Evolutionary conservation across 1,140 invertebrate genomes (phyloP).

Genomic region (Ganaspis sp.): DNA sequence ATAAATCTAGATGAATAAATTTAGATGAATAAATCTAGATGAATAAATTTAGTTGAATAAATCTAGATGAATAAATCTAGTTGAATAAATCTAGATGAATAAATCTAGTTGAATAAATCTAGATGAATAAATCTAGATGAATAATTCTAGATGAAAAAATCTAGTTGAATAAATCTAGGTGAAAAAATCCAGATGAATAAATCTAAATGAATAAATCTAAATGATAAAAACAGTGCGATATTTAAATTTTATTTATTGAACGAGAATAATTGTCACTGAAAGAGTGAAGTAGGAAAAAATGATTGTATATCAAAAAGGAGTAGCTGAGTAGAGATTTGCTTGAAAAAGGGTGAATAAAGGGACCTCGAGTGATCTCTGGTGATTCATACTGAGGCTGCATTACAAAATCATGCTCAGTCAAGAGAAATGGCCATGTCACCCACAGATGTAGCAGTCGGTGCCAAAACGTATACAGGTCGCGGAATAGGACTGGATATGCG

Average conservation of each 20-base stretch:
- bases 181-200: too few relatives aligned
- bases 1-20: too few relatives aligned
- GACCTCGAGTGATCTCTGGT: background rate
- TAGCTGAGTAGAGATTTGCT: background rate
- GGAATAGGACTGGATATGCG: slow-evolving; percentile 50
- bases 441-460: slow-evolving; percentile 58
- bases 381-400: slow-evolving; percentile 16
- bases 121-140: too few relatives aligned
- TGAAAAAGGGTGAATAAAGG: background rate
- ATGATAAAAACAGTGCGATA: too few relatives aligned
- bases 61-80: too few relatives aligned
- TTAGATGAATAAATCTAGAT: too few relatives aligned
- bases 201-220: too few relatives aligned
- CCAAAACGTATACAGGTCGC: slow-evolving; percentile 53
- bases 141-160: too few relatives aligned
- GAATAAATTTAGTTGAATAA: too few relatives aligned
- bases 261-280: background rate
- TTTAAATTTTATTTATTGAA: background rate
- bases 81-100: too few relatives aligned
- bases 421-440: slow-evolving; percentile 53
- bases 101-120: too few relatives aligned
- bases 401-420: slow-evolving; percentile 37
- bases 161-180: too few relatives aligned
- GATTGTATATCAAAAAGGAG: background rate
- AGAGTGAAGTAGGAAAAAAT: background rate